Percentiles rank a stretch among this genome's conserved stretches.
Evolutionary conservation across 2,113 vertebrate species (phyloP).

Genomic region (Marmota flaviventris): DNA sequence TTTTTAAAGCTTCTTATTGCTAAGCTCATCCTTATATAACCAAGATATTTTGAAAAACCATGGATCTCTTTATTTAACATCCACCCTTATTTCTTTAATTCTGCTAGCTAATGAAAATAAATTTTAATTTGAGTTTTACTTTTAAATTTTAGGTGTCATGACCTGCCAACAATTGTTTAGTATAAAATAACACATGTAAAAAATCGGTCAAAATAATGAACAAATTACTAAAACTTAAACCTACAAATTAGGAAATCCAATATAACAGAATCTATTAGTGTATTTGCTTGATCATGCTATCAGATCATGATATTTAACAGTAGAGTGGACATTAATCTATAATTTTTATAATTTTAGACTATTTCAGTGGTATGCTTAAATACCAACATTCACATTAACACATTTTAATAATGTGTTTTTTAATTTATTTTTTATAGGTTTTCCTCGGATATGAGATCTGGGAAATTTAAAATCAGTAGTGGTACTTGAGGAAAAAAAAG

Average conservation of each 20-base stretch:
- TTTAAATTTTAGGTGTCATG: neutral
- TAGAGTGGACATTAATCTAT: neutral
- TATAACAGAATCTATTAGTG: neutral
- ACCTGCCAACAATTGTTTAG: neutral
- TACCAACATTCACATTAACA: neutral
- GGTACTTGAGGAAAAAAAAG: neutral
- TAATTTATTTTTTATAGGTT: neutral
- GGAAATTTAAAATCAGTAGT: neutral
- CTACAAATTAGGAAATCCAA: neutral
- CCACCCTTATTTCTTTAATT: neutral
- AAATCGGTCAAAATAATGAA: neutral
- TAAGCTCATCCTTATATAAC: neutral
- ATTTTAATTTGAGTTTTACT: neutral
- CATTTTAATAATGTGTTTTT: conserved; percentile 37
- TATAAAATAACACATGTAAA: neutral
- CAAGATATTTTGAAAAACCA: neutral
- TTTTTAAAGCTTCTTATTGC: neutral
- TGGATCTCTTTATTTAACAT: neutral
- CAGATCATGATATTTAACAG: neutral
- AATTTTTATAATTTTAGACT: conserved; percentile 25
- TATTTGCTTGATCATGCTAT: neutral
- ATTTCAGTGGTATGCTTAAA: neutral
- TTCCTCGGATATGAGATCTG: neutral
- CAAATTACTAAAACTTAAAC: conserved; percentile 24
- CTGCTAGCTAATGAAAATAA: neutral